phyloP scores from a whole-genome alignment of 35 echinoderm and acorn worm genomes.

The Ophiothrix spiculata region DNA sequence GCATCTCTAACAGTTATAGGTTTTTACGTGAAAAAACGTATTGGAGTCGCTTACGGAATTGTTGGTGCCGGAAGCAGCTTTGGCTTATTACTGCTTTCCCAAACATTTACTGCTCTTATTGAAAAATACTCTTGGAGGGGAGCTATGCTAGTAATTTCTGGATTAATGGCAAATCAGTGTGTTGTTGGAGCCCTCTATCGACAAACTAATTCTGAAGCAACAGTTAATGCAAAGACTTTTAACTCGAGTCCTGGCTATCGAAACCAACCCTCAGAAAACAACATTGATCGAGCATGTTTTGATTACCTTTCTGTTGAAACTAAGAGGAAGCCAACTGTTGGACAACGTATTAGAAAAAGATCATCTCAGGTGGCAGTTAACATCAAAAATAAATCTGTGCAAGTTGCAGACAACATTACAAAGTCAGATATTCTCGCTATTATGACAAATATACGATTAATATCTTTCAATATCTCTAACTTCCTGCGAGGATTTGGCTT shows the following conservation, averaged over 20 bases:
- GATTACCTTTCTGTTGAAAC: background rate
- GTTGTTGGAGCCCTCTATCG: conserved; percentile 8
- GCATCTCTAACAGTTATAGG: conserved; percentile 27
- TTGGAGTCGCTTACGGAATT: conserved; percentile 51
- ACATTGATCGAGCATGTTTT: too few species aligned
- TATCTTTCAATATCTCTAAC: background rate
- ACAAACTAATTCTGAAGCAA: background rate
- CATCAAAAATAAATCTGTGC: background rate
- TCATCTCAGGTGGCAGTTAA: background rate
- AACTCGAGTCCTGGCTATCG: background rate
- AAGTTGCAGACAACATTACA: background rate
- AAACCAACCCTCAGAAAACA: background rate
- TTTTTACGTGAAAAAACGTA: conserved; percentile 45
- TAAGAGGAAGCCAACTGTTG: background rate
- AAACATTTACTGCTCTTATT: conserved; percentile 16
- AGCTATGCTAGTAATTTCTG: conserved; percentile 39
- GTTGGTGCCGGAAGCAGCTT: conserved; percentile 42
- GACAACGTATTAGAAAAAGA: background rate
- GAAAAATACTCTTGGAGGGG: conserved; percentile 50
- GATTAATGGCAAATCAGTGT: conserved; percentile 4
- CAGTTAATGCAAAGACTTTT: background rate
- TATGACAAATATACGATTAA: background rate
- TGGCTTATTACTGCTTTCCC: conserved; percentile 47
- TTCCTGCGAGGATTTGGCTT: background rate
- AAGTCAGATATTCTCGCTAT: background rate